These are phyloP conservation scores for Macropis europaea DNA, from an alignment of 2,888 invertebrate species.

Conservation along the genomic window DNA sequence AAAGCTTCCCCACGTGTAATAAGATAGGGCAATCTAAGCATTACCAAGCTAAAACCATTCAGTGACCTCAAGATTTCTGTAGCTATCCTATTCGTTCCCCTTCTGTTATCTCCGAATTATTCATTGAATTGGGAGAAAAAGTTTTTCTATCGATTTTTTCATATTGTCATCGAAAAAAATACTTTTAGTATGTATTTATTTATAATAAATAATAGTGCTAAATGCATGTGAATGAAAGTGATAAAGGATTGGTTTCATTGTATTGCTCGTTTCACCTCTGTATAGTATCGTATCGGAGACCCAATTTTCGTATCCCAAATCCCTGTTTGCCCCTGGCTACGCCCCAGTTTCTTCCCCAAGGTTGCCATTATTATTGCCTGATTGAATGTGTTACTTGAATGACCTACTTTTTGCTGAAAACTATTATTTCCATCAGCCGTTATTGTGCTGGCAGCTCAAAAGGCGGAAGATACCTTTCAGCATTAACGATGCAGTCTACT, in stretches of 20 bases:
- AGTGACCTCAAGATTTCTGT: conserved; percentile 2
- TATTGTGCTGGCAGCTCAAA: conserved; percentile 30
- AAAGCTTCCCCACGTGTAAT: conserved; percentile 5
- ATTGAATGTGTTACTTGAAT: conserved; percentile 44
- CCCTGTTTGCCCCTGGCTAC: conserved; percentile 13
- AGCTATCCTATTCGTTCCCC: background rate
- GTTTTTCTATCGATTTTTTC: background rate
- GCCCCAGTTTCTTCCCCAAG: conserved; percentile 44
- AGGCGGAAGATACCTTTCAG: conserved; percentile 31
- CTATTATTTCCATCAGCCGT: conserved; percentile 45
- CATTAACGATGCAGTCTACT: conserved; percentile 15
- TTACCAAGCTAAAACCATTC: conserved; percentile 24
- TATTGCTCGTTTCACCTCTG: background rate
- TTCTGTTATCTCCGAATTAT: background rate
- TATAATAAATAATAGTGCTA: background rate
- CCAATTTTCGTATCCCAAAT: conserved; percentile 36
- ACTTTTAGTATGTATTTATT: background rate
- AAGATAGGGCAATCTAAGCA: background rate
- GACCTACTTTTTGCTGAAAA: conserved; percentile 45
- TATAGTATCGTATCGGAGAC: conserved; percentile 31
- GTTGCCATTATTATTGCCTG: conserved; percentile 49
- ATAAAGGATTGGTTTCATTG: background rate
- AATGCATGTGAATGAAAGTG: background rate
- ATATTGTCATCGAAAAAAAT: background rate
- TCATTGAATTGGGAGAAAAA: background rate